Conservation (phyloP, 92 coral and sea anemone genomes). For the Bergia sp. region DNA sequence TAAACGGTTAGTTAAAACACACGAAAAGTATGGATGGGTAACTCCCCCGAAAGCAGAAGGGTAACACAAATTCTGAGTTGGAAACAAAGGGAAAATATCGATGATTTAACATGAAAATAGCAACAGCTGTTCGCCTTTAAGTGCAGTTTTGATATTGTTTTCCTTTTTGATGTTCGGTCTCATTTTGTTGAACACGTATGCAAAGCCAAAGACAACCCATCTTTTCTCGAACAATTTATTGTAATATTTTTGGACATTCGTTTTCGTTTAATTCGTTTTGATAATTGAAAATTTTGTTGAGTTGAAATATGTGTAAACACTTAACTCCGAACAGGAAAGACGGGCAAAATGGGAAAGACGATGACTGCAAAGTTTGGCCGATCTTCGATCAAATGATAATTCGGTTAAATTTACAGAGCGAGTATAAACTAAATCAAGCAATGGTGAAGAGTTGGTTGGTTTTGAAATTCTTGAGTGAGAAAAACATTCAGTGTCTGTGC, state of each 20-base stretch:
- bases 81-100: neutral
- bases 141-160: slow-evolving; percentile 21
- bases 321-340: neutral
- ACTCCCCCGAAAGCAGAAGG: slow-evolving; percentile 94
- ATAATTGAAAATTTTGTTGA: neutral
- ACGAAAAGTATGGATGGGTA: slow-evolving; percentile 96
- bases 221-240: neutral
- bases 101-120: neutral
- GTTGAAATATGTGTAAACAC: neutral
- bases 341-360: neutral
- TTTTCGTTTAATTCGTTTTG: neutral
- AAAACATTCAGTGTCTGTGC: neutral
- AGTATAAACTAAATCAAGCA: neutral
- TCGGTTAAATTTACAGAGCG: too few relatives aligned
- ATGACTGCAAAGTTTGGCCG: neutral
- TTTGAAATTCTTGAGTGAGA: neutral
- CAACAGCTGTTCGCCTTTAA: slow-evolving; percentile 11
- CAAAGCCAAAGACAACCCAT: neutral
- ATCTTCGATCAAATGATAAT: neutral
- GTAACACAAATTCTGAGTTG: slow-evolving; percentile 6
- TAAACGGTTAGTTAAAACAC: slow-evolving; percentile 88
- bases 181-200: neutral
- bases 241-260: neutral
- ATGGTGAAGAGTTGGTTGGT: neutral
- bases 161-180: neutral